Evolutionary conservation across 1,140 invertebrate species (phyloP).

Genomic region (Drosophila willistoni): DNA sequence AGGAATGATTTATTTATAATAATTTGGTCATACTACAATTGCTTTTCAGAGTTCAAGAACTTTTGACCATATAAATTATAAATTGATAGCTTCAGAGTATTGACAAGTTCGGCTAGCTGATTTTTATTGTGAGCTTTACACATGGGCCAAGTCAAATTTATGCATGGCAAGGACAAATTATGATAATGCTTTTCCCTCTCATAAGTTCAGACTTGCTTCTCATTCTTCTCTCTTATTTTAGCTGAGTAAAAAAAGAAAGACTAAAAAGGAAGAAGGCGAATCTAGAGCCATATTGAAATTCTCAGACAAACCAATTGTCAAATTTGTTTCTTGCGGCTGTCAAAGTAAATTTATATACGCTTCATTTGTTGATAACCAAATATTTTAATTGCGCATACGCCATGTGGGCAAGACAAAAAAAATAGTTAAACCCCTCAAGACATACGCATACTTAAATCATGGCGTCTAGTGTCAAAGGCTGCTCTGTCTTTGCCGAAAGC

Average conservation of each 20-base stretch:
- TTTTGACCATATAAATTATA: too few species aligned
- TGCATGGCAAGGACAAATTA: slow-evolving; percentile 53
- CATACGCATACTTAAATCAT: slow-evolving; percentile 39
- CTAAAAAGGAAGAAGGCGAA: background rate
- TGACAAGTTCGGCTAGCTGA: too few species aligned
- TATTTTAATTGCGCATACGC: slow-evolving; percentile 76
- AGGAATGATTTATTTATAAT: too few species aligned
- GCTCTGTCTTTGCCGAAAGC: slow-evolving; percentile 23
- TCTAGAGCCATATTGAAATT: slow-evolving; percentile 65
- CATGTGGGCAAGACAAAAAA: slow-evolving; percentile 31
- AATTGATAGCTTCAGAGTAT: too few species aligned
- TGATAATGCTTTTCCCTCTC: slow-evolving; percentile 39
- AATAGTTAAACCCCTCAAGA: background rate
- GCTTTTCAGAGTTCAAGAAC: too few species aligned
- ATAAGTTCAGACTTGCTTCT: too few species aligned
- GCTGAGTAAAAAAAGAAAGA: slow-evolving; percentile 3
- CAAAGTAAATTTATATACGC: slow-evolving; percentile 49
- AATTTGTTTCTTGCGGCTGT: slow-evolving; percentile 40
- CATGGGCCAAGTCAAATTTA: slow-evolving; percentile 49
- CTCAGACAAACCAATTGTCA: slow-evolving; percentile 71
- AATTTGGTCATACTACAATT: too few species aligned
- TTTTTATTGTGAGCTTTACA: slow-evolving; percentile 5
- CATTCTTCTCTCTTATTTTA: background rate
- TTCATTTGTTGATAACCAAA: slow-evolving; percentile 34
- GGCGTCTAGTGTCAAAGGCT: slow-evolving; percentile 68